Evolutionary conservation across 2,888 invertebrate species (phyloP).

Genomic region (Gortyna flavago): DNA sequence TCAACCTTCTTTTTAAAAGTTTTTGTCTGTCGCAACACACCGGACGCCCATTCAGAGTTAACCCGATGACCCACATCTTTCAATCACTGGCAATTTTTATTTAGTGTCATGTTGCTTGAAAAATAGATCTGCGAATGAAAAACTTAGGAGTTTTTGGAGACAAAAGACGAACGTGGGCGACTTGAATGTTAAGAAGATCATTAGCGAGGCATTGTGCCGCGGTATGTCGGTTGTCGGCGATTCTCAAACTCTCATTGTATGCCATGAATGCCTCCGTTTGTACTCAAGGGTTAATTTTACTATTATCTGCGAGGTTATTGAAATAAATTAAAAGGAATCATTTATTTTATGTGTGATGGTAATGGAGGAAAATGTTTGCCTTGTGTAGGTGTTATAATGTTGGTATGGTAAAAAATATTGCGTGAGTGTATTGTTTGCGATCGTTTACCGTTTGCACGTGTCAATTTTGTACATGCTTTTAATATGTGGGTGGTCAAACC

Average conservation of each 20-base stretch:
- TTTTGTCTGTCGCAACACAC: conserved; percentile 75
- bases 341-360: conserved; percentile 54
- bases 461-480: neutral
- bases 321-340: conserved; percentile 63
- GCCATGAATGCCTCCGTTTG: conserved; percentile 48
- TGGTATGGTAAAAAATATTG: conserved; percentile 28
- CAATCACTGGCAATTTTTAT: conserved; percentile 80
- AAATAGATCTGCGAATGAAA: conserved; percentile 85
- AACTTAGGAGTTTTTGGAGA: conserved; percentile 84
- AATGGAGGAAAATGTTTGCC: conserved; percentile 44
- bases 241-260: conserved; percentile 77
- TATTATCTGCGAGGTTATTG: conserved; percentile 66
- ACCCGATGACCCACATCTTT: conserved; percentile 86
- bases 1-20: conserved; percentile 73
- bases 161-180: conserved; percentile 87
- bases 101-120: conserved; percentile 84
- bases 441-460: neutral
- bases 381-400: conserved; percentile 40
- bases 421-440: conserved; percentile 28
- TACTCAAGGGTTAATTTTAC: conserved; percentile 63
- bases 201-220: conserved; percentile 84
- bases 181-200: conserved; percentile 89
- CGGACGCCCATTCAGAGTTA: conserved; percentile 73
- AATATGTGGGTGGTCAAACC: neutral
- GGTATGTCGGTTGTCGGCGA: conserved; percentile 68